A percentile compares a stretch with the other conserved stretches of the same genome.
These are phyloP conservation scores for Bembecia ichneumoniformis DNA, from an alignment of 2,888 invertebrate genomes.

Conservation along the genomic window DNA sequence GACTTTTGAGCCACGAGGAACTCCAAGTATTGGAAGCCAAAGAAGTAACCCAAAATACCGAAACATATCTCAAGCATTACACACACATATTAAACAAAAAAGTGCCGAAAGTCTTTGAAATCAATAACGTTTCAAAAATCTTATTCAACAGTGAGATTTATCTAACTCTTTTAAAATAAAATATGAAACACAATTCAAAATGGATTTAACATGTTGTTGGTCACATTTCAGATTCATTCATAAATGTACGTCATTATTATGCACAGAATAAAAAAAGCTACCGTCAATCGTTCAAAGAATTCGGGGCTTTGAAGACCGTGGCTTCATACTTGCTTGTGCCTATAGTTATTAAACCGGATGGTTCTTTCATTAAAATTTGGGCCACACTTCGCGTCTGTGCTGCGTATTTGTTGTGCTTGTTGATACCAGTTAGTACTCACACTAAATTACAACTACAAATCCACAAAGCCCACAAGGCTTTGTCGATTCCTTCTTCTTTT, in stretches of 20 bases:
- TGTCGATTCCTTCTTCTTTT: too few relatives aligned
- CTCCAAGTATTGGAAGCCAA: constrained; percentile 32
- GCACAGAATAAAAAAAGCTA: constrained; percentile 37
- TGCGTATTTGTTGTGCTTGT: constrained; percentile 43
- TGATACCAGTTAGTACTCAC: constrained; percentile 44
- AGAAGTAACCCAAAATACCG: constrained; percentile 12
- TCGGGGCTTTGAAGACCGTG: constrained; percentile 36
- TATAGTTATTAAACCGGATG: constrained; percentile 48
- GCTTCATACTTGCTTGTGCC: constrained; percentile 50
- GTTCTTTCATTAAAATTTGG: constrained; percentile 52
- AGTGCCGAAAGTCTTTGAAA: constrained; percentile 4
- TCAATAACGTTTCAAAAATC: constrained; percentile 29
- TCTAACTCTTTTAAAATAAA: neutral
- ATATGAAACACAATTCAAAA: neutral
- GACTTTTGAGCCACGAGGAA: constrained; percentile 42
- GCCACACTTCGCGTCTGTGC: constrained; percentile 35
- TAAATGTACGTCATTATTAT: constrained; percentile 42
- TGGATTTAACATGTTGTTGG: neutral
- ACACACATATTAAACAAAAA: constrained; percentile 14
- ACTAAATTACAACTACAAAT: too few relatives aligned
- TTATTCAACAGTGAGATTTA: constrained; percentile 38
- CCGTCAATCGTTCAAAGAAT: constrained; percentile 43
- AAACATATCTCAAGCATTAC: constrained; percentile 23
- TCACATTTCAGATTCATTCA: constrained; percentile 48
- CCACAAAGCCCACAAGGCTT: too few relatives aligned